Evolutionary conservation across 2,113 vertebrate genomes (phyloP), one percentile per base, ranked within the genome.

Genomic region (Callipepla californica): DNA sequence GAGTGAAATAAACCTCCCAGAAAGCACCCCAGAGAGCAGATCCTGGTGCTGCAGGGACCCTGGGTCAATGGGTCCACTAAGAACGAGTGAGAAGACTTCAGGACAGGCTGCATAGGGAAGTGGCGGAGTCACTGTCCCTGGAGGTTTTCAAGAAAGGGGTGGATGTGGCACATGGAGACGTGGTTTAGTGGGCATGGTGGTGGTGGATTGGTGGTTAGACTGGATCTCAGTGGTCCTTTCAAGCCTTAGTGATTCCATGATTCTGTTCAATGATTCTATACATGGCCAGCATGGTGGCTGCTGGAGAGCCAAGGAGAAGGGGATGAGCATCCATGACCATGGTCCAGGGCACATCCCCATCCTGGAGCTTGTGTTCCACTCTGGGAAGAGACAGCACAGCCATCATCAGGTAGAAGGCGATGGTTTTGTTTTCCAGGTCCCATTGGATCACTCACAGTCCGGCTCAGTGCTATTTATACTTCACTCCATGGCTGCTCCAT

Each of bases 261-360:
- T 53, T 53, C 51, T 53, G 28, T 53, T 53, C 26, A 15, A 28
- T 26, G 8, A 9, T 16, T 8, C 26, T 28, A 53, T 28, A 28
- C 32, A 7, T 7, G 1, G 11, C 19, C 81, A 69, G 28, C 0
- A 0, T 0, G 1, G 48, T 1, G 11, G 20, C 38, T 21, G 36
- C 53, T 2, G 30, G 21, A 4, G 28, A 30, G 47, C 22, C 8
- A 45, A n/a, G 53, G 47, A 53, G 15, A 53, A 34, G 20, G 13
- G 58, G 34, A 30, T 51, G 48, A 32, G 15, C 76, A 63, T 5
- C 77, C 26, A 1, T 0, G 51, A n/a, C 62, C 17, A 34, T 6
- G 7, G 34, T 21, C 19, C 61, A 70, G 67, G 23, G 23, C 47
- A 12, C 59, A 20, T 9, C 40, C 1, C 0, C 1, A 14, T 19